Conservation (phyloP, 2,113 vertebrate genomes). For the Leucopsar rothschildi region DNA sequence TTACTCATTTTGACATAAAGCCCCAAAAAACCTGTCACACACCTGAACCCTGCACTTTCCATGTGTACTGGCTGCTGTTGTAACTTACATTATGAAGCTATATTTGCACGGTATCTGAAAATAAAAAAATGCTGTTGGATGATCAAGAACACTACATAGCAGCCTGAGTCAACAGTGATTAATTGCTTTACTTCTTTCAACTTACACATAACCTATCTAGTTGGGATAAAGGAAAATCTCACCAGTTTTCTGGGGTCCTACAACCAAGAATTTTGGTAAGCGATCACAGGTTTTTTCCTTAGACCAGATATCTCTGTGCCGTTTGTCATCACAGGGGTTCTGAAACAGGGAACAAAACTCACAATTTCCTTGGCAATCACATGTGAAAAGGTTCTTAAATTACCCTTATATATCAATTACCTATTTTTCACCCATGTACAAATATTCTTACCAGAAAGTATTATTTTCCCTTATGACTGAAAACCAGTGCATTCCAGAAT, state of each 20-base stretch:
- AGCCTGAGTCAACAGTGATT: not conserved
- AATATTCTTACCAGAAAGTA: not conserved
- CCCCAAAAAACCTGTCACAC: not conserved
- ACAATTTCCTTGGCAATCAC: not conserved
- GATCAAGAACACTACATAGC: not conserved
- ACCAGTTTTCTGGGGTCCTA: slow-evolving; percentile 97
- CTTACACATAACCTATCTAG: not conserved
- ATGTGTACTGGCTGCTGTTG: not conserved
- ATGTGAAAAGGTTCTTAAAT: not conserved
- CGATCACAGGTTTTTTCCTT: slow-evolving; percentile 98
- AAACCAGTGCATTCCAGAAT: not conserved
- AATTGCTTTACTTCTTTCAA: not conserved
- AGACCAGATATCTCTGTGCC: slow-evolving; percentile 98
- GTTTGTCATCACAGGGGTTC: slow-evolving; percentile 97
- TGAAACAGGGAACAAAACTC: slow-evolving; percentile 32
- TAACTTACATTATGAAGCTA: not conserved
- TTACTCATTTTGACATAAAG: not conserved
- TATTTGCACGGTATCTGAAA: not conserved
- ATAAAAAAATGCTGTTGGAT: not conserved
- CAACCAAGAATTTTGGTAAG: slow-evolving; percentile 92
- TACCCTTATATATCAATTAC: not conserved
- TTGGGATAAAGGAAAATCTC: slow-evolving; percentile 42
- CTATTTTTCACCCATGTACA: not conserved
- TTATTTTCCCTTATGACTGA: not conserved
- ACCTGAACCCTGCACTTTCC: not conserved